Evolutionary conservation across 1,140 invertebrate genomes (phyloP).

Genomic region (Drosophila auraria): DNA sequence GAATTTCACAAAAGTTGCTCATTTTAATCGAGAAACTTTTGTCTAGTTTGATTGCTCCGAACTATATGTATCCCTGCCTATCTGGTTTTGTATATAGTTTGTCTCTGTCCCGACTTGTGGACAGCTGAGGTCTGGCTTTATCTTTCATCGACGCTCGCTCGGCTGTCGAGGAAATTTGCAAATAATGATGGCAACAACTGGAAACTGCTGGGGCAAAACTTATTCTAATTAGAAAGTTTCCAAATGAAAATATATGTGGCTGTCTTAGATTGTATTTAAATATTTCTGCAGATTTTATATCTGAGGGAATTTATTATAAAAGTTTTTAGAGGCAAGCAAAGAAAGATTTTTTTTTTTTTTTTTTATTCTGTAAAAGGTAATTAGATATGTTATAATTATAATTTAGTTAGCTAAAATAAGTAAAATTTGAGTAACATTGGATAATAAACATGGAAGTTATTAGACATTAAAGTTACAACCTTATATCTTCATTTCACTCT

Average conservation of each 20-base stretch:
- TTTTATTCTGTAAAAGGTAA: no score
- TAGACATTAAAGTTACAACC: no score
- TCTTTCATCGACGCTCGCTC: conserved; percentile 27
- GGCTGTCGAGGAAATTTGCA: conserved; percentile 35
- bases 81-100: conserved; percentile 8
- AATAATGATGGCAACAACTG: conserved; percentile 50
- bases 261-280: conserved; percentile 14
- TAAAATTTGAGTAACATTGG: no score
- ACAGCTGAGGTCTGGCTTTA: conserved; percentile 49
- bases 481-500: neutral
- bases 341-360: no score
- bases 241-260: conserved; percentile 11
- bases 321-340: neutral
- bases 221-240: conserved; percentile 56
- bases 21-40: conserved; percentile 79
- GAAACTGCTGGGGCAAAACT: conserved; percentile 29
- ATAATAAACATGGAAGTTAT: no score
- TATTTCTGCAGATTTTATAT: conserved; percentile 2
- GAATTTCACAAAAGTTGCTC: conserved; percentile 70
- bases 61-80: conserved; percentile 41
- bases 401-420: no score
- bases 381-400: no score
- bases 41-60: conserved; percentile 60
- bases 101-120: conserved; percentile 28
- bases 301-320: neutral